Conservation (phyloP, 2,113 vertebrate genomes). For the Epinephelus fuscoguttatus region DNA sequence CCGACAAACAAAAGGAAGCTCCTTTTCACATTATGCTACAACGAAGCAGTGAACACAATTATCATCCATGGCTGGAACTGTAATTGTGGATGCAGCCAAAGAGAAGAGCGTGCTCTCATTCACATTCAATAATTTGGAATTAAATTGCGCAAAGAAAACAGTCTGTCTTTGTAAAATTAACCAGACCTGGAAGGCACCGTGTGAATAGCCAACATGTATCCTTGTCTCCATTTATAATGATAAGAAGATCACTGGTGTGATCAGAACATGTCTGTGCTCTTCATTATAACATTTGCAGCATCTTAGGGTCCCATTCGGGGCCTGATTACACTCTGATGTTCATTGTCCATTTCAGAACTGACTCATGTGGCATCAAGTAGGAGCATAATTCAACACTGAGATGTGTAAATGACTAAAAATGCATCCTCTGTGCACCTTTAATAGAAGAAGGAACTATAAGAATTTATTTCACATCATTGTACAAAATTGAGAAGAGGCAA, state of each 20-base stretch:
- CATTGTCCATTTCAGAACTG: constrained; percentile 3
- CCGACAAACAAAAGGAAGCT: constrained; percentile 24
- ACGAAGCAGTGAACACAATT: constrained; percentile 8
- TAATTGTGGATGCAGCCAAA: constrained; percentile 21
- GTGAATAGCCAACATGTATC: not conserved
- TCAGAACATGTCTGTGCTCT: not conserved
- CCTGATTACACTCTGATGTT: not conserved
- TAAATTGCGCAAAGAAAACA: not conserved
- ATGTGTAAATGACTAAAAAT: not conserved
- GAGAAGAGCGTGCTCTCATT: not conserved
- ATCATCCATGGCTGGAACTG: not conserved
- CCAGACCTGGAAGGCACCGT: not conserved
- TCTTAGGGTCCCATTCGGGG: not conserved
- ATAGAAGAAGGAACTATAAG: not conserved
- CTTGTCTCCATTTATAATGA: not conserved
- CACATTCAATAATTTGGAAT: constrained; percentile 1
- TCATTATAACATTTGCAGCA: constrained; percentile 12
- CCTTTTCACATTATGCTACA: constrained; percentile 22
- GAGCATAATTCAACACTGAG: constrained; percentile 16
- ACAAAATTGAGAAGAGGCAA: constrained; percentile 6
- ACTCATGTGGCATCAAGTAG: not conserved
- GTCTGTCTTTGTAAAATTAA: constrained; percentile 3
- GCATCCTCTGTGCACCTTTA: not conserved
- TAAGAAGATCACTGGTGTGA: not conserved
- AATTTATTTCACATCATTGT: constrained; percentile 15